Evolutionary conservation across 2,888 invertebrate genomes (phyloP).

Genomic region (Eristalinus sepulchralis): DNA sequence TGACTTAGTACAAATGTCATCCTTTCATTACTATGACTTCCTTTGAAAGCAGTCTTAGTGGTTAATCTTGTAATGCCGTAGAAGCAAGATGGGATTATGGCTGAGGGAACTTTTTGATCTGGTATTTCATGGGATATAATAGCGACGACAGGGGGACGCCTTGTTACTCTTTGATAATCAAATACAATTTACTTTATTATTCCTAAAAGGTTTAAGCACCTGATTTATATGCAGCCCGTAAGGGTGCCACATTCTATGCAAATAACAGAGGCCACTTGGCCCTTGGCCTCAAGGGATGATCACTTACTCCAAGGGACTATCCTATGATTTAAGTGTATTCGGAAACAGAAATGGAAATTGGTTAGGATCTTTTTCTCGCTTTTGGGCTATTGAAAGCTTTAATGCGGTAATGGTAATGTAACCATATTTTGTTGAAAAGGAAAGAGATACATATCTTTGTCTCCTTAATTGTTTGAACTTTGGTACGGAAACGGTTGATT

Average conservation of each 20-base stretch:
- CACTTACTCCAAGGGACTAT: background rate
- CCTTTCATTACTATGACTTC: background rate
- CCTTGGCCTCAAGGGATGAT: background rate
- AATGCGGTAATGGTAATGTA: background rate
- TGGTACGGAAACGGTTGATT: background rate
- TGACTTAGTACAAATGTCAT: background rate
- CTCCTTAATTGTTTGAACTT: background rate
- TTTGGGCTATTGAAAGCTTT: background rate
- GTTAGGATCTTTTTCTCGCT: background rate
- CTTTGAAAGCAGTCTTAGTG: background rate
- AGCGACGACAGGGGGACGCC: background rate
- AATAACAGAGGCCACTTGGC: background rate
- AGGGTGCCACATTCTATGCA: background rate
- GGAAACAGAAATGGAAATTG: background rate
- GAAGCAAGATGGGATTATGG: constrained; percentile 14
- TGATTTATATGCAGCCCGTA: constrained; percentile 11
- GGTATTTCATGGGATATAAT: background rate
- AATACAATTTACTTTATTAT: background rate
- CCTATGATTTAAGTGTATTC: background rate
- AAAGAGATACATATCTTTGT: background rate
- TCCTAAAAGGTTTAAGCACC: background rate
- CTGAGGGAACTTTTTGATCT: background rate
- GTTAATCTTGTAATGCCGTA: constrained; percentile 14
- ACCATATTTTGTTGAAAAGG: background rate
- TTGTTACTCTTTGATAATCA: background rate